phyloP scores from a whole-genome alignment of 2,888 invertebrate species.

The Homarus gammarus region DNA sequence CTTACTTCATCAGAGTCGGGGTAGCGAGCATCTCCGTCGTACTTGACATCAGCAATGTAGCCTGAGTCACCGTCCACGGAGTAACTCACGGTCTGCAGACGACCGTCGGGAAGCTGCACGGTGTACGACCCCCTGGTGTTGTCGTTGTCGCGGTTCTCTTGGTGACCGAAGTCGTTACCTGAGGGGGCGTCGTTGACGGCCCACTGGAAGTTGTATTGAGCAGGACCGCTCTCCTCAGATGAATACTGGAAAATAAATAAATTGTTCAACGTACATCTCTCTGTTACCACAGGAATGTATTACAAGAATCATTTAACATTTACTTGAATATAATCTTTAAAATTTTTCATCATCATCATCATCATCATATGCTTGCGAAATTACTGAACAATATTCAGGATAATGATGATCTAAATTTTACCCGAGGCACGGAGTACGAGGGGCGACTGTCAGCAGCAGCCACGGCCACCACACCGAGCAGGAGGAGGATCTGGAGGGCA shows the following conservation, averaged over 20 bases:
- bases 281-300: too few species aligned
- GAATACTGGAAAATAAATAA: neutral
- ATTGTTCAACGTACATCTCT: too few species aligned
- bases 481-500: slow-evolving; percentile 10
- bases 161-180: slow-evolving; percentile 50
- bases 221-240: slow-evolving; percentile 2
- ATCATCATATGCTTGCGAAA: too few species aligned
- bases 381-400: too few species aligned
- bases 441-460: slow-evolving; percentile 44
- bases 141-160: slow-evolving; percentile 56
- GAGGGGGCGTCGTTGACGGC: slow-evolving; percentile 31
- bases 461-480: slow-evolving; percentile 24
- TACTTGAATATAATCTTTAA: too few species aligned
- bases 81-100: slow-evolving; percentile 42
- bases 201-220: slow-evolving; percentile 55
- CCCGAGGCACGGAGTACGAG: slow-evolving; percentile 15
- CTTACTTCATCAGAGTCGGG: slow-evolving; percentile 16
- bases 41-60: slow-evolving; percentile 44
- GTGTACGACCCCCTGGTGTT: slow-evolving; percentile 53
- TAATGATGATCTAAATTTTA: too few species aligned
- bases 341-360: too few species aligned
- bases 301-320: too few species aligned
- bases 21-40: slow-evolving; percentile 67
- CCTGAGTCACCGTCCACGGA: slow-evolving; percentile 43
- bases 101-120: slow-evolving; percentile 61